Evolutionary conservation across 2,888 invertebrate genomes (phyloP), one percentile per base, ranked within the genome.

Genomic region (Pristionchus entomophagus): DNA sequence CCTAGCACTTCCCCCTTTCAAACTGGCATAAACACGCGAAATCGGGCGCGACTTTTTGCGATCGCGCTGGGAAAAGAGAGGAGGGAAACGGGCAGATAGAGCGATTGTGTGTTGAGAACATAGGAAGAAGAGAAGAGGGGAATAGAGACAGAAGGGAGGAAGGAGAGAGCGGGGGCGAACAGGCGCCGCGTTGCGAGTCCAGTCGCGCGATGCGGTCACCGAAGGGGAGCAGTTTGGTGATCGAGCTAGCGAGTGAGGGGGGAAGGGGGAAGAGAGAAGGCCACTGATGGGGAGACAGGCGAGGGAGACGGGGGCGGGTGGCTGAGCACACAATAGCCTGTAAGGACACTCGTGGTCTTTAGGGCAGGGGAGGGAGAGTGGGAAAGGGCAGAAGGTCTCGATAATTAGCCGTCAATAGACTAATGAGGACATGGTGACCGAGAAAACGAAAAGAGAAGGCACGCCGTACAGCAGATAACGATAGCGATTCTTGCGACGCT

Each of bases 221-320:
- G 5, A 19, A 6, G 73, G 22, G 41, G 73, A 41, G 4, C 6
- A 19, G 41, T 41, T n/a, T 38, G n/a, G 38, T n/a, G n/a, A n/a
- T n/a, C n/a, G n/a, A n/a, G 38, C 2, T 41, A 73, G 19, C 22
- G 29, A 5, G 26, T 35, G 32, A 35, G 56, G 8, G 19, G 45
- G 38, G 41, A n/a, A 81, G 56, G 56, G 56, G 45, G 73, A 22
- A 78, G 29, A 19, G 81, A 38, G 80, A 80, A 51, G 45, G 51
- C 19, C 22, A 73, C 41, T 41, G 73, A 49, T 5, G 49, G 49
- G 29, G 26, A 22, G 77, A 35, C 35, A n/a, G 22, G 45, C 2
- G 45, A 8, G 26, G 26, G 29, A 78, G 17, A 49, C n/a, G 29
- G 49, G 49, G 45, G 17, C 26, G 77, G 45, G 45, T 35, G 32